phyloP scores from a whole-genome alignment of 2,888 invertebrate genomes.

The Rhynchonema sp. region DNA sequence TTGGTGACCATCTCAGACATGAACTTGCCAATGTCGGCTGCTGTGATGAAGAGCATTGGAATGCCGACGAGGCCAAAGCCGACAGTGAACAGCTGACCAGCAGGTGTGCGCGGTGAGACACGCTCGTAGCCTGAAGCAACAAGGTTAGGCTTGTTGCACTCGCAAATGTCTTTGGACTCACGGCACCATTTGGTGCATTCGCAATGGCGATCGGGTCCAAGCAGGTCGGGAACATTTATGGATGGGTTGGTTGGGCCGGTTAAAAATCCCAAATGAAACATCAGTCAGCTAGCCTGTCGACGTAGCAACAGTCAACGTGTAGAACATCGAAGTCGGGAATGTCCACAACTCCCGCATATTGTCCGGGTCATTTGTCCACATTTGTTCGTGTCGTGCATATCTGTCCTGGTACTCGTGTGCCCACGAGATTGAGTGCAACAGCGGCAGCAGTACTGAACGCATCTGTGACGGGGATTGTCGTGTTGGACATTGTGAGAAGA shows the following conservation, averaged over 20 bases:
- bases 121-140: conserved; percentile 7
- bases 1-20: conserved; percentile 5
- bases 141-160: no score
- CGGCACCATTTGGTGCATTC: no score
- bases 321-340: conserved; percentile 3
- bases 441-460: neutral
- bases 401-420: conserved; percentile 11
- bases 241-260: no score
- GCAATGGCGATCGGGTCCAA: no score
- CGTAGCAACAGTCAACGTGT: conserved; percentile 6
- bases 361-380: neutral
- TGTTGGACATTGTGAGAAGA: no score
- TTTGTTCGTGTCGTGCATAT: conserved; percentile 29
- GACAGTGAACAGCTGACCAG: conserved; percentile 7
- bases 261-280: no score
- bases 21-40: conserved; percentile 8
- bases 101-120: conserved; percentile 4
- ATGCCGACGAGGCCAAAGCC: conserved; percentile 7
- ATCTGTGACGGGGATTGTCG: no score
- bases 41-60: conserved; percentile 8
- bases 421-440: neutral
- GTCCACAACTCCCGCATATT: neutral
- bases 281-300: conserved; percentile 5
- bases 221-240: no score
- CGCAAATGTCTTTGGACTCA: neutral